These are phyloP conservation scores for Myripristis jacobus DNA, from an alignment of 2,797 vertebrate genomes.

Conservation along the genomic window DNA sequence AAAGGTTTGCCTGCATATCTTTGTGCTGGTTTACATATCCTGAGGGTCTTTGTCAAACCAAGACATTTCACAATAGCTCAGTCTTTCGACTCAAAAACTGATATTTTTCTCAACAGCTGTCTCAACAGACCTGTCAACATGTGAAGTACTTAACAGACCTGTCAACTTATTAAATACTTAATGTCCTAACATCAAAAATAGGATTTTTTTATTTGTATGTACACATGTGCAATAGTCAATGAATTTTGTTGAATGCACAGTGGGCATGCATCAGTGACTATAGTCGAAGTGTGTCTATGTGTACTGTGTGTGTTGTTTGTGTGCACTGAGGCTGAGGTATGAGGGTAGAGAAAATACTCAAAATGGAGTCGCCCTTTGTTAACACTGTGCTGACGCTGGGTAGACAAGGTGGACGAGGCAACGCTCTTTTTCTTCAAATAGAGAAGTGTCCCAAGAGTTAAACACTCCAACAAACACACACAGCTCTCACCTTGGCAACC, in stretches of 20 bases:
- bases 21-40: conserved; percentile 43
- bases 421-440: conserved; percentile 26
- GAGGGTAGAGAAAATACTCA: conserved; percentile 73
- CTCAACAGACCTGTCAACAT: conserved; percentile 9
- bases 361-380: conserved; percentile 70
- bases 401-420: conserved; percentile 37
- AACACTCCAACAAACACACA: conserved; percentile 16
- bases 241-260: conserved; percentile 16
- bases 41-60: conserved; percentile 33
- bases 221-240: conserved; percentile 17
- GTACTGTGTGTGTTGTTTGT: conserved; percentile 58
- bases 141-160: conserved; percentile 5
- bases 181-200: not conserved
- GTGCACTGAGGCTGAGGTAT: conserved; percentile 60
- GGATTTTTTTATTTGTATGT: conserved; percentile 3
- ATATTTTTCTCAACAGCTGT: not conserved
- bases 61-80: conserved; percentile 23
- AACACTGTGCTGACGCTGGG: conserved; percentile 28
- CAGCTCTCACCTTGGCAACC: conserved; percentile 56
- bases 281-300: conserved; percentile 33
- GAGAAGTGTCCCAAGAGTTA: conserved; percentile 49
- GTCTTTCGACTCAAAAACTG: not conserved
- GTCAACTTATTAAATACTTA: conserved; percentile 25
- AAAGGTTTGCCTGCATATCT: conserved; percentile 52
- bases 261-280: conserved; percentile 26